Conservation (phyloP, 2,797 vertebrate species). For the Lemur catta region DNA sequence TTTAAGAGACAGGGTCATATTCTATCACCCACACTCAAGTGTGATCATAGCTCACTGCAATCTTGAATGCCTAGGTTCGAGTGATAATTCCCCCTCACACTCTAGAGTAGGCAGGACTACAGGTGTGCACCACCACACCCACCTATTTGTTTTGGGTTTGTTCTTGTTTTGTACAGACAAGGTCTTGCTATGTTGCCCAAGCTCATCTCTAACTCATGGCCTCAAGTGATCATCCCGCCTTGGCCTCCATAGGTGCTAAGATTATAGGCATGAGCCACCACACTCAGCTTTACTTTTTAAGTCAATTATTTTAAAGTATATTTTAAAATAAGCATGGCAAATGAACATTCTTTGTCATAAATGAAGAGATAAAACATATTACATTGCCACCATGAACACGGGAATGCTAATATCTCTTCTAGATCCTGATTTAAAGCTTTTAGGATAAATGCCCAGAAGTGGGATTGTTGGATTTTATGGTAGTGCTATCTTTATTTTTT, state of each 20-base stretch:
- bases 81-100: neutral
- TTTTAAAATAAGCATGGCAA: neutral
- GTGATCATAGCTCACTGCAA: neutral
- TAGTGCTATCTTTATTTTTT: neutral
- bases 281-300: neutral
- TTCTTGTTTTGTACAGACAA: neutral
- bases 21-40: neutral
- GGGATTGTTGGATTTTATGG: neutral
- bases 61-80: neutral
- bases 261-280: neutral
- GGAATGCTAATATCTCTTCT: neutral
- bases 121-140: neutral
- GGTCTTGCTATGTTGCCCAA: neutral
- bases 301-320: neutral
- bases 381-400: too few relatives aligned
- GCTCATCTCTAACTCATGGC: neutral
- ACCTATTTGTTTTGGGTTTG: neutral
- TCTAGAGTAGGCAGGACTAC: neutral
- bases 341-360: neutral
- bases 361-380: neutral
- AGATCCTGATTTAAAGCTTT: neutral
- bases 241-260: neutral
- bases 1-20: neutral
- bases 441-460: neutral
- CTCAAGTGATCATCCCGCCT: neutral